phyloP scores from a whole-genome alignment of 2,888 invertebrate genomes.

The Mesochorus sp. region DNA sequence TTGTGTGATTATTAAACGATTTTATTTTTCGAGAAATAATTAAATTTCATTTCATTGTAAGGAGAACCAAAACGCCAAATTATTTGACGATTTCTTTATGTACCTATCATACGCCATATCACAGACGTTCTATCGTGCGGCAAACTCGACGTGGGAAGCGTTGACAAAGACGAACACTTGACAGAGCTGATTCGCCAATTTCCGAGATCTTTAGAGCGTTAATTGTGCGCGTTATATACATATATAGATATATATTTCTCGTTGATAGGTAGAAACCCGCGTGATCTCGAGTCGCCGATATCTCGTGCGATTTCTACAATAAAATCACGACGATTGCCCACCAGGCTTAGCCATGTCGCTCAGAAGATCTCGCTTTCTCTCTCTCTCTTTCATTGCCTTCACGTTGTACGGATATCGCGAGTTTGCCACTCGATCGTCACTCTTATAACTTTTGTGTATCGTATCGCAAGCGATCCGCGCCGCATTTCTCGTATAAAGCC shows the following conservation, averaged over 20 bases:
- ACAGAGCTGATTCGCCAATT: conserved; percentile 15
- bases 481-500: conserved; percentile 29
- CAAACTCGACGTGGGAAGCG: conserved; percentile 19
- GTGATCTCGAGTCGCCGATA: conserved; percentile 51
- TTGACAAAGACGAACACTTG: conserved; percentile 22
- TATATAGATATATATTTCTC: not conserved
- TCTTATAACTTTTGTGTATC: conserved; percentile 42
- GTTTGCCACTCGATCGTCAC: conserved; percentile 51
- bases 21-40: too few relatives aligned
- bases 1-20: too few relatives aligned
- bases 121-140: not conserved
- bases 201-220: conserved; percentile 41
- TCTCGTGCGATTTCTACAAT: conserved; percentile 52
- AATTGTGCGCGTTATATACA: conserved; percentile 37
- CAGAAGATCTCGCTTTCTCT: not conserved
- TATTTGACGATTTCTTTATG: too few relatives aligned
- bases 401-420: conserved; percentile 33
- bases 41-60: too few relatives aligned
- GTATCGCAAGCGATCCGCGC: conserved; percentile 48
- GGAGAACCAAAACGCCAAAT: too few relatives aligned
- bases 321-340: conserved; percentile 17
- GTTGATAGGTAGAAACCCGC: not conserved
- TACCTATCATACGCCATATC: not conserved
- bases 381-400: not conserved
- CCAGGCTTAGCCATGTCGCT: not conserved